Evolutionary conservation across 1,140 invertebrate species (phyloP), one percentile per base, ranked within the genome.

Genomic region (Halesus radiatus): DNA sequence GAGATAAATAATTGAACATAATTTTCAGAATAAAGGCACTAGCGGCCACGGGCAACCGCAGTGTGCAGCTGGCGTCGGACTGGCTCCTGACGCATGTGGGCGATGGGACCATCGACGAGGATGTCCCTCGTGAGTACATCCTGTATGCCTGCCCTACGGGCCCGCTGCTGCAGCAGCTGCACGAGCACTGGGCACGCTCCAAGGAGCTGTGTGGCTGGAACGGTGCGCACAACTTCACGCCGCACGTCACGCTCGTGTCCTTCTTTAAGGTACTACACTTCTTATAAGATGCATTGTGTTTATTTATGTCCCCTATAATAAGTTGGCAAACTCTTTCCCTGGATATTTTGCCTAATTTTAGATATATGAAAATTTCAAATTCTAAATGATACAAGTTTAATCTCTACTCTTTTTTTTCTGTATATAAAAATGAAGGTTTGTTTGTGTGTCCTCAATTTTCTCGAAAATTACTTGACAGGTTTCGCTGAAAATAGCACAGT

Each of bases 41-140:
- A 78, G 95, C 96, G 20, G 96, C 96, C n/a, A 97, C 96, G 13
- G 96, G 96, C 23, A 93, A 97, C 86, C 89, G 93, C 45, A 95
- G 96, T 75, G 94, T 96, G 66, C 95, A 97, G 86, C 89, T 97
- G 76, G 96, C 96, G 5, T 95, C 95, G 1, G 96, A 97, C 85
- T 97, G 96, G 96, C 88, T 98, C 1, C 86, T 97, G 70, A 95
- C 96, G 13, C 96, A 97, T 86, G 95, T 97, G 0, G 94, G 95
- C 87, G 96, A 98, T 88, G 91, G 93, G 3, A 92, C 91, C 7
- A 87, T 98, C 29, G 95, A 97, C 88, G 91, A 93, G 32, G 92
- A 92, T 66, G 90, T 90, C 8, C 94, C 94, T 3, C 88, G 96
- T 83, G 95, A 97, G 85, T 98, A 97, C 86, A 94, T 96, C 68